phyloP scores from a whole-genome alignment of 1,140 invertebrate genomes.

The Mactra quadrangularis region DNA sequence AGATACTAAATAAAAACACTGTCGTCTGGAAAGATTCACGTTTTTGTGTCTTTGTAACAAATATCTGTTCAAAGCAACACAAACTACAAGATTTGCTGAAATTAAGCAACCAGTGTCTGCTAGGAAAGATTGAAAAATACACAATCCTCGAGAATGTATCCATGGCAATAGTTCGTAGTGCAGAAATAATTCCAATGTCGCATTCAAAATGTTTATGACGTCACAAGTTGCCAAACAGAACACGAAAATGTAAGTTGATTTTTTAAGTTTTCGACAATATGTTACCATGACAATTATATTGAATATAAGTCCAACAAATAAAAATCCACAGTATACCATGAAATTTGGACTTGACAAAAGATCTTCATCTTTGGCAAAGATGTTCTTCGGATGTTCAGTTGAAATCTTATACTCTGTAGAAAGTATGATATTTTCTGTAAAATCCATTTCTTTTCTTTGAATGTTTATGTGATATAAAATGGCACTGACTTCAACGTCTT shows the following conservation, averaged over 20 bases:
- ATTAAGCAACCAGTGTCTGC: conserved; percentile 10
- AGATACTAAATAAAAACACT: not conserved
- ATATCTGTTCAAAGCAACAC: conserved; percentile 17
- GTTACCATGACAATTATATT: conserved; percentile 31
- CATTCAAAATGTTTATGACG: conserved; percentile 12
- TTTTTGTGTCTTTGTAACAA: conserved; percentile 12
- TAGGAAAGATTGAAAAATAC: conserved; percentile 1
- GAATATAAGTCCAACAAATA: conserved; percentile 16
- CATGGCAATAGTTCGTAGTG: not conserved
- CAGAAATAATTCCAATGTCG: conserved; percentile 6
- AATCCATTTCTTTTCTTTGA: not conserved
- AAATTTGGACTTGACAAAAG: not conserved
- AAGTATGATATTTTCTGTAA: not conserved
- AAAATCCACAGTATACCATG: conserved; percentile 12
- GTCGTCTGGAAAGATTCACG: not conserved
- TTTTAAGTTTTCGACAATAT: conserved; percentile 19
- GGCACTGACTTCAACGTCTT: not conserved
- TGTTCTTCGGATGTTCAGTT: not conserved
- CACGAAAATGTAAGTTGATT: conserved; percentile 26
- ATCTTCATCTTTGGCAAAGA: not conserved
- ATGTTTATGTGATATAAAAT: not conserved
- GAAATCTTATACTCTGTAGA: not conserved
- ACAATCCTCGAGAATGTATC: not conserved
- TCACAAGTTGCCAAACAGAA: conserved; percentile 23
- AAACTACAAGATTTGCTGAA: conserved; percentile 17